phyloP scores from a whole-genome alignment of 1,140 invertebrate genomes.

The Aradophagus sp. region DNA sequence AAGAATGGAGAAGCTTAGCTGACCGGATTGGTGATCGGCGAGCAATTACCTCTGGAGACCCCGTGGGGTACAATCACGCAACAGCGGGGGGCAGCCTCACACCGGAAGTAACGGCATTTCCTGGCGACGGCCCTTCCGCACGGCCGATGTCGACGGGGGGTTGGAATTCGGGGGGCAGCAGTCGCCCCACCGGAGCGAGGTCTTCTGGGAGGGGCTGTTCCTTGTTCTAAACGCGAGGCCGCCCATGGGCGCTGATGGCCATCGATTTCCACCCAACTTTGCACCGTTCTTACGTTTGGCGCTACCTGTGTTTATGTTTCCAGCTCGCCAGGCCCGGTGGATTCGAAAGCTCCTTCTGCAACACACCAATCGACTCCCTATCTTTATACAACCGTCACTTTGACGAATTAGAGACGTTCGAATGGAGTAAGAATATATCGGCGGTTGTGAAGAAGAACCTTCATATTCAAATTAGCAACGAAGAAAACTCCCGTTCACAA shows the following conservation, averaged over 20 bases:
- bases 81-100: constrained; percentile 73
- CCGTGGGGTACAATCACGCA: constrained; percentile 63
- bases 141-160: constrained; percentile 64
- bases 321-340: constrained; percentile 32
- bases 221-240: constrained; percentile 94
- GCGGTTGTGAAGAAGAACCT: no score
- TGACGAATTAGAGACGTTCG: no score
- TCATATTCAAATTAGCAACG: no score
- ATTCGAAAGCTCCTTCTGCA: constrained; percentile 42
- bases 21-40: no score
- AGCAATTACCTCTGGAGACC: constrained; percentile 54
- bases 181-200: constrained; percentile 94
- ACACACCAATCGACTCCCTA: constrained; percentile 26
- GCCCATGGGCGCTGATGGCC: constrained; percentile 86
- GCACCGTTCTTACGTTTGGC: constrained; percentile 53
- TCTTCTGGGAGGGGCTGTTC: constrained; percentile 96
- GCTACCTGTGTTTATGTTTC: constrained; percentile 47
- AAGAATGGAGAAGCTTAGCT: no score
- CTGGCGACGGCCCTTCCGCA: constrained; percentile 66
- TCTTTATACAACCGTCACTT: no score
- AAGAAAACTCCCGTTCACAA: no score
- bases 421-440: no score
- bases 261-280: constrained; percentile 70
- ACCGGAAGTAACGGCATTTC: constrained; percentile 66
- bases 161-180: constrained; percentile 79